A percentile compares a stretch with the other conserved stretches of the same genome.
Conservation (phyloP, 2,113 vertebrate species). For the Chionis minor region DNA sequence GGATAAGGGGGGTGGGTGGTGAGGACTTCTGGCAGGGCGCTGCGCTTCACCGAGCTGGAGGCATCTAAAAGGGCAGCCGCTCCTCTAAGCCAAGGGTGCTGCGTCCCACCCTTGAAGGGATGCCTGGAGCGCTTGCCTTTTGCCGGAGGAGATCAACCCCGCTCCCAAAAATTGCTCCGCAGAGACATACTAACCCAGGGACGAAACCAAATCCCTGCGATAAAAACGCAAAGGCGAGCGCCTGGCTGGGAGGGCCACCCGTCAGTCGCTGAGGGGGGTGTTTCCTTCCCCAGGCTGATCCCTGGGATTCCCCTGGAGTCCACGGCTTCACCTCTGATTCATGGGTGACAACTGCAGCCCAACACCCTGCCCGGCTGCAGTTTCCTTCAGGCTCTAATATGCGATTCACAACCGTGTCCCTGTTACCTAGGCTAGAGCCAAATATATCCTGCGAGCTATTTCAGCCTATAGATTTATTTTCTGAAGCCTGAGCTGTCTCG, state of each 20-base stretch:
- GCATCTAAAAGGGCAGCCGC: background rate
- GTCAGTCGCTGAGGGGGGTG: background rate
- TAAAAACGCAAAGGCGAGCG: background rate
- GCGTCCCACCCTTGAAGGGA: background rate
- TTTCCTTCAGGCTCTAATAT: background rate
- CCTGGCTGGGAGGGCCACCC: background rate
- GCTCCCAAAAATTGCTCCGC: background rate
- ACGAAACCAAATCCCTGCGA: background rate
- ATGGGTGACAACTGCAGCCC: conserved; percentile 3
- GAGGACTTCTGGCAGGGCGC: background rate
- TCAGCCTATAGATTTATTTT: background rate
- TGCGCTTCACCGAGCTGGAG: background rate
- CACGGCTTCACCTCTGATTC: background rate
- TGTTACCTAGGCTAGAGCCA: background rate
- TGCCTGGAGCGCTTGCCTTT: background rate
- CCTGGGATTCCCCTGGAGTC: conserved; percentile 26
- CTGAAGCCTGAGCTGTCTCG: background rate
- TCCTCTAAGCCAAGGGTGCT: background rate
- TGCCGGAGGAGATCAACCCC: background rate
- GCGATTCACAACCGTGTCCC: background rate
- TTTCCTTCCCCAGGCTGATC: background rate
- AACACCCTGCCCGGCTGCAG: background rate
- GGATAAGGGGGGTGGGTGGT: background rate
- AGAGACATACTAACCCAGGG: background rate
- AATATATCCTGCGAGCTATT: background rate